phyloP scores from a whole-genome alignment of 2,797 vertebrate genomes.

The Varecia variegata region DNA sequence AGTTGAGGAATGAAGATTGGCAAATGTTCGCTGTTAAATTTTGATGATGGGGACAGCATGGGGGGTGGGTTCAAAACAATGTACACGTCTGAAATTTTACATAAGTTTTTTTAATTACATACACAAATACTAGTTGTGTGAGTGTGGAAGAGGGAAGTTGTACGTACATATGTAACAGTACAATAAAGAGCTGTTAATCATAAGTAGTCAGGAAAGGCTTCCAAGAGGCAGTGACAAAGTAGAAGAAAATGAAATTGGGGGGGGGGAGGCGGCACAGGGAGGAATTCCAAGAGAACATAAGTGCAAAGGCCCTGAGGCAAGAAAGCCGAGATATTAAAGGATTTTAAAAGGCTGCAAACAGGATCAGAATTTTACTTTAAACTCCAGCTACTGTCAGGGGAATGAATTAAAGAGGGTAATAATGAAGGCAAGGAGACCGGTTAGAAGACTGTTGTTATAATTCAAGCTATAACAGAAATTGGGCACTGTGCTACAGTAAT shows the following conservation, averaged over 20 bases:
- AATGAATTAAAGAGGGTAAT: not conserved
- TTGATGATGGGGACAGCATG: not conserved
- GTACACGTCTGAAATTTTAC: not conserved
- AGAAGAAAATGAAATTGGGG: not conserved
- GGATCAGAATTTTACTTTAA: not conserved
- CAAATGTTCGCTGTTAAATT: not conserved
- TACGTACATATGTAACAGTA: not conserved
- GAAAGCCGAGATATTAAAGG: not conserved
- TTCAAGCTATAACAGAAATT: not conserved
- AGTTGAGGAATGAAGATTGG: not conserved
- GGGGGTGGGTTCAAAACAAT: not conserved
- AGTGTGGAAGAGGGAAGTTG: not conserved
- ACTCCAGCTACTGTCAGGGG: not conserved
- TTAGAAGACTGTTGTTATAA: not conserved
- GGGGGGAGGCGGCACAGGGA: not conserved
- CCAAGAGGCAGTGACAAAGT: not conserved
- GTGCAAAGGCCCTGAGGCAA: not conserved
- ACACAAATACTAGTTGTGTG: not conserved
- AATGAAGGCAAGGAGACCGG: not conserved
- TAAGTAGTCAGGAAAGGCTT: not conserved
- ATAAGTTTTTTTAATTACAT: not conserved
- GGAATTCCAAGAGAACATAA: not conserved
- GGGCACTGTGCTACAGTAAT: not conserved
- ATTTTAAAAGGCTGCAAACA: not conserved
- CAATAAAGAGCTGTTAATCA: not conserved